These are phyloP conservation scores for Megaustenia siamemsis DNA, from an alignment of 2,888 invertebrate species.

Conservation along the genomic window DNA sequence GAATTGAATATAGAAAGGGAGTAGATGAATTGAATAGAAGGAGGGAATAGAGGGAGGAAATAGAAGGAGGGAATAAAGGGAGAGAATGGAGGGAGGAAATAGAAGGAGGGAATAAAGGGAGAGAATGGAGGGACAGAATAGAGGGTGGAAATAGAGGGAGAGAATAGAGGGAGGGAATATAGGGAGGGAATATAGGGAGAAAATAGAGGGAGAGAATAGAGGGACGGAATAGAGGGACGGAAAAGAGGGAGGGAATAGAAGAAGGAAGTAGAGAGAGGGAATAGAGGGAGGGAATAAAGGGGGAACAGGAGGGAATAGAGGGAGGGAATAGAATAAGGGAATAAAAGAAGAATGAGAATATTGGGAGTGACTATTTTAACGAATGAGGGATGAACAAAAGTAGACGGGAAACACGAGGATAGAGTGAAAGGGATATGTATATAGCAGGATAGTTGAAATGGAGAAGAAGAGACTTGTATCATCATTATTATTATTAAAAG, in stretches of 20 bases:
- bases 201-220: not conserved
- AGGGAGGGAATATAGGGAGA: too few species aligned
- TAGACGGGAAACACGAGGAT: not conserved
- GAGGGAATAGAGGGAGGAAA: too few species aligned
- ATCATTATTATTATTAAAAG: not conserved
- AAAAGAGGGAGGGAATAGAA: too few species aligned
- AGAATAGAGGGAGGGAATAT: too few species aligned
- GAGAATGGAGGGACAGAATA: too few species aligned
- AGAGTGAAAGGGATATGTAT: too few species aligned
- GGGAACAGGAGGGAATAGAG: not conserved
- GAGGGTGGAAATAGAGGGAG: too few species aligned
- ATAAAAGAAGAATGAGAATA: not conserved
- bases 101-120: too few species aligned
- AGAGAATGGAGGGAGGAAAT: too few species aligned
- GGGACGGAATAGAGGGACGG: not conserved
- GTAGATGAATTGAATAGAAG: too few species aligned
- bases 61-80: too few species aligned
- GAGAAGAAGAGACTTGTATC: not conserved
- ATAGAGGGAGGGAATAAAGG: not conserved
- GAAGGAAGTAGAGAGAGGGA: not conserved
- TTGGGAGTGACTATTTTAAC: not conserved
- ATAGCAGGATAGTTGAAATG: not conserved
- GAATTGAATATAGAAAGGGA: too few species aligned
- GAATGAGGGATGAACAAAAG: not conserved
- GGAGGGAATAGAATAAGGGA: not conserved